Evolutionary conservation across 2,113 vertebrate species (phyloP).

Genomic region (Chlamydotis undulata): DNA sequence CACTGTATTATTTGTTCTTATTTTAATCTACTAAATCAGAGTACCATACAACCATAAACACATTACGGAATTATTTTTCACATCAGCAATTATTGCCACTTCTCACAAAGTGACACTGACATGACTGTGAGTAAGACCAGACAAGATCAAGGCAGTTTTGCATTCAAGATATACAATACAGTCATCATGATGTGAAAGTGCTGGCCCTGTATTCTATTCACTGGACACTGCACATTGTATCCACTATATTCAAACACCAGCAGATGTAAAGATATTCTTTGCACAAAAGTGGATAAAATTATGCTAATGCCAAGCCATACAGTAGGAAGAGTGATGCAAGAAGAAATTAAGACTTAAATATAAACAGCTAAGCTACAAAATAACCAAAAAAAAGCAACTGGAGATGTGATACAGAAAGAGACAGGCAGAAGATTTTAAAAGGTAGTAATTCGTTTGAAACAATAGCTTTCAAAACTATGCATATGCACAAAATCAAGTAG

Average conservation of each 20-base stretch:
- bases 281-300: background rate
- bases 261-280: background rate
- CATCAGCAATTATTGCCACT: background rate
- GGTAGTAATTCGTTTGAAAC: background rate
- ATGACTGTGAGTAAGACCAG: background rate
- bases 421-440: background rate
- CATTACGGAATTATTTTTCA: background rate
- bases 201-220: background rate
- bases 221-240: background rate
- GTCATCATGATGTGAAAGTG: background rate
- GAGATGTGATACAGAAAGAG: background rate
- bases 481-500: background rate
- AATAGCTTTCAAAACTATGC: background rate
- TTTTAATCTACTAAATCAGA: background rate
- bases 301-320: background rate
- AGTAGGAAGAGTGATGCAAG: background rate
- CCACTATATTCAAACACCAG: background rate
- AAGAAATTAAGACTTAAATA: background rate
- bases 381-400: background rate
- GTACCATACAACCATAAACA: background rate
- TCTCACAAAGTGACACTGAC: background rate
- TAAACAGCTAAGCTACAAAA: background rate
- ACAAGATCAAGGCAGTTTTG: background rate
- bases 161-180: background rate
- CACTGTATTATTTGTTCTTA: background rate